Evolutionary conservation across 2,797 vertebrate genomes (phyloP).

Genomic region (Apogon talboti): DNA sequence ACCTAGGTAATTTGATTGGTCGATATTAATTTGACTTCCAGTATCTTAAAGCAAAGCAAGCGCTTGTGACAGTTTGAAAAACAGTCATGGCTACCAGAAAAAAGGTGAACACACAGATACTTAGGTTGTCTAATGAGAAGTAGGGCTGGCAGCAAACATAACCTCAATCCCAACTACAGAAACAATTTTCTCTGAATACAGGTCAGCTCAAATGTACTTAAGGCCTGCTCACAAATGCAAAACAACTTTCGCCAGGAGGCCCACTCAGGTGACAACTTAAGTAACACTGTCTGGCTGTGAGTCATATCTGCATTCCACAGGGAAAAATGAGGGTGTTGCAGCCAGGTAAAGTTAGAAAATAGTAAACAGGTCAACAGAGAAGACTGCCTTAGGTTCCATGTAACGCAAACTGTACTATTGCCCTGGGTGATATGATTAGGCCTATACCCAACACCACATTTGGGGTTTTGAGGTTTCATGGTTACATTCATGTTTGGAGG

Average conservation of each 20-base stretch:
- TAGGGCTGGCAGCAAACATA: constrained; percentile 31
- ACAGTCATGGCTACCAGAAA: neutral
- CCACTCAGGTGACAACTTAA: constrained; percentile 58
- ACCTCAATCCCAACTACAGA: constrained; percentile 57
- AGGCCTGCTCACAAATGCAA: constrained; percentile 54
- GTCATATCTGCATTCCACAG: constrained; percentile 52
- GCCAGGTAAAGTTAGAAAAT: constrained; percentile 38
- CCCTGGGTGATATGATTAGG: constrained; percentile 9
- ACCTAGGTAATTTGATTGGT: constrained; percentile 39
- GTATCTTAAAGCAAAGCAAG: constrained; percentile 25
- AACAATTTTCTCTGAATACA: constrained; percentile 61
- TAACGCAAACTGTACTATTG: neutral
- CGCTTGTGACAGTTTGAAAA: constrained; percentile 2
- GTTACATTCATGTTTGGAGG: too few species aligned
- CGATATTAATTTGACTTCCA: constrained; percentile 28
- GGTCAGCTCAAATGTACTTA: constrained; percentile 59
- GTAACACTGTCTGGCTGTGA: constrained; percentile 45
- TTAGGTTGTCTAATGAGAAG: constrained; percentile 23
- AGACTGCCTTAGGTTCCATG: neutral
- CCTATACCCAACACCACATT: too few species aligned
- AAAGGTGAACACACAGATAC: constrained; percentile 6
- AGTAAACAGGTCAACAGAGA: constrained; percentile 29
- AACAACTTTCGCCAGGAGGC: constrained; percentile 58
- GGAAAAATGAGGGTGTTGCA: constrained; percentile 51
- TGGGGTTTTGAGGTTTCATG: too few species aligned